Conservation (phyloP, 1,140 invertebrate genomes). For the Eulimnadia texana region DNA sequence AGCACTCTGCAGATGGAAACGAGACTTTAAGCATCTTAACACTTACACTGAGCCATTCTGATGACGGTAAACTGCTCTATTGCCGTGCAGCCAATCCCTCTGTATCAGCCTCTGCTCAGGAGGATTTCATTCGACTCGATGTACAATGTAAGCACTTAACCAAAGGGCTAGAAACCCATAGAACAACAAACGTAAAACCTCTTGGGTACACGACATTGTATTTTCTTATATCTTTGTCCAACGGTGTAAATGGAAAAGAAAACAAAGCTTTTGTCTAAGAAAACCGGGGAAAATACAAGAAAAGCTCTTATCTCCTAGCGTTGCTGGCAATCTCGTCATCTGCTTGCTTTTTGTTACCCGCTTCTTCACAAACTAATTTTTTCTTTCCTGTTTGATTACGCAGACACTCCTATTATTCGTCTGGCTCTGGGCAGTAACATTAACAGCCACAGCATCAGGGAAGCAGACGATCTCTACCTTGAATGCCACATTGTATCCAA, state of each 20-base stretch:
- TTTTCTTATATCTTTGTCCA: not conserved
- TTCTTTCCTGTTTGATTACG: conserved; percentile 23
- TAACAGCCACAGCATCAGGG: conserved; percentile 72
- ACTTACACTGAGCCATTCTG: conserved; percentile 26
- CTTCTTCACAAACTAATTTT: not conserved
- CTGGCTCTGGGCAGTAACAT: conserved; percentile 67
- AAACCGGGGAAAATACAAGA: not conserved
- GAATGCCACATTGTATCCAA: conserved; percentile 80
- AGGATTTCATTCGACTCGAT: conserved; percentile 27
- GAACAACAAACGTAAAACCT: too few species aligned
- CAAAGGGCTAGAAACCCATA: too few species aligned
- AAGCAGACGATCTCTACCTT: conserved; percentile 84
- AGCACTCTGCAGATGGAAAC: conserved; percentile 26
- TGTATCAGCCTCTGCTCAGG: conserved; percentile 23
- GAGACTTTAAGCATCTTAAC: conserved; percentile 26
- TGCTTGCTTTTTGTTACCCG: not conserved
- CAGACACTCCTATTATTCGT: conserved; percentile 70
- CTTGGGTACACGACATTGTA: too few species aligned
- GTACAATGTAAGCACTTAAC: conserved; percentile 29
- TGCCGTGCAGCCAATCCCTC: conserved; percentile 2
- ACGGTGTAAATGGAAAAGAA: not conserved
- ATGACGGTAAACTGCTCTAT: conserved; percentile 19
- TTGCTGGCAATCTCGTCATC: not conserved
- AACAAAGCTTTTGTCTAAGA: not conserved
- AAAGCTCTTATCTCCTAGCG: conserved; percentile 1